Evolutionary conservation across 2,888 invertebrate genomes (phyloP).

Genomic region (Acronicta aceris): DNA sequence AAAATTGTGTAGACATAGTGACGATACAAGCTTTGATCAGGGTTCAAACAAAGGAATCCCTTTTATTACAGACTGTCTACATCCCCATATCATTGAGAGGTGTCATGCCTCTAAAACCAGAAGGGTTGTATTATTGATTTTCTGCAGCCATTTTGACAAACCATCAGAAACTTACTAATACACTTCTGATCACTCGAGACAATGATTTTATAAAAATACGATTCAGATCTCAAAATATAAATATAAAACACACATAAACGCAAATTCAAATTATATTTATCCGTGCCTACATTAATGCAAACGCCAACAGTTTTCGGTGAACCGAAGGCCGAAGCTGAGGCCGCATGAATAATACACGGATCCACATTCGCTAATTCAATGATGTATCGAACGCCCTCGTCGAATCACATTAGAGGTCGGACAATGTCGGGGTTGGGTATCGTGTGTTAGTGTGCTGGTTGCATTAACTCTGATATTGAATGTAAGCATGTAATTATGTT

Average conservation of each 20-base stretch:
- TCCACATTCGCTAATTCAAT: constrained; percentile 50
- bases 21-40: constrained; percentile 19
- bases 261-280: constrained; percentile 1
- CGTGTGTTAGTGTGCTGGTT: neutral
- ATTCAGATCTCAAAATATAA: no score
- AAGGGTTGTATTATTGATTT: neutral
- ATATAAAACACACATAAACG: no score
- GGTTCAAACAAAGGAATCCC: constrained; percentile 33
- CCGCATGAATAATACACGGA: constrained; percentile 46
- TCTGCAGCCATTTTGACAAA: no score
- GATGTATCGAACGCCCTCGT: constrained; percentile 38
- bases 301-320: neutral
- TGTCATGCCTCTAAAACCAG: neutral
- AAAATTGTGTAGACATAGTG: constrained; percentile 21
- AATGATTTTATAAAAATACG: no score
- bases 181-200: no score
- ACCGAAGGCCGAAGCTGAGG: constrained; percentile 13
- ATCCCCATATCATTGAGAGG: neutral
- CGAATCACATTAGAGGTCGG: constrained; percentile 20
- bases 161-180: no score
- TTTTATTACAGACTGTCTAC: constrained; percentile 12
- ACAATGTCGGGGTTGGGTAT: constrained; percentile 14
- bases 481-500: constrained; percentile 15
- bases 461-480: constrained; percentile 5
- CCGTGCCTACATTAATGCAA: constrained; percentile 15